Percentiles rank a stretch among this genome's conserved stretches.
Conservation (phyloP, 2,113 vertebrate species). For the Leptocoma aspasia region DNA sequence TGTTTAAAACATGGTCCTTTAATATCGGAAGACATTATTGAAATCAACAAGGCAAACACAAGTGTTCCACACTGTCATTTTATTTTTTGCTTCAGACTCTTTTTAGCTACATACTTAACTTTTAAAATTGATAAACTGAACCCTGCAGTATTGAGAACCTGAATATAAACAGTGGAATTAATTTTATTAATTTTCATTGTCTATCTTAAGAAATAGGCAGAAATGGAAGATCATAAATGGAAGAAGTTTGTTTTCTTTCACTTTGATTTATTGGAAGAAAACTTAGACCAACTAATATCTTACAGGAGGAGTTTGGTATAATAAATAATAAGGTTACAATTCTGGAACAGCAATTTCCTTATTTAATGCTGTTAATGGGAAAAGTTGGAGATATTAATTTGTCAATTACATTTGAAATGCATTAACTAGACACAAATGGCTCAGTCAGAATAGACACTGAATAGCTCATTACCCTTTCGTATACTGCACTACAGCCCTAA, state of each 20-base stretch:
- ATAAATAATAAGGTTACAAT: constrained; percentile 35
- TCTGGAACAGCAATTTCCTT: constrained; percentile 48
- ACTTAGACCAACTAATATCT: background rate
- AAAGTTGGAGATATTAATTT: constrained; percentile 44
- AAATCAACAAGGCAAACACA: background rate
- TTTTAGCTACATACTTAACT: background rate
- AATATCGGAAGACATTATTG: background rate
- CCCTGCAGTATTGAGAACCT: background rate
- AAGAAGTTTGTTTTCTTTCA: background rate
- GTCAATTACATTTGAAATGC: constrained; percentile 28
- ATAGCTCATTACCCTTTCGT: constrained; percentile 38
- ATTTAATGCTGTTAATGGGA: constrained; percentile 42
- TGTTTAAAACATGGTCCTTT: background rate
- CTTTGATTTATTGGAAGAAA: constrained; percentile 42
- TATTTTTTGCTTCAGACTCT: background rate
- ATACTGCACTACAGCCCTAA: background rate
- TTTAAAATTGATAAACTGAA: background rate
- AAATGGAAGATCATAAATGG: background rate
- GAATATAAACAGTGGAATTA: background rate
- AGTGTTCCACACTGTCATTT: background rate
- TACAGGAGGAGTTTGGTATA: background rate
- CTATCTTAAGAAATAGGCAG: background rate
- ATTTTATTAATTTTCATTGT: background rate
- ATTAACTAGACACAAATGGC: constrained; percentile 1
- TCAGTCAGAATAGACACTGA: background rate